phyloP scores from a whole-genome alignment of 2,888 invertebrate species.

The Notodromas monacha region DNA sequence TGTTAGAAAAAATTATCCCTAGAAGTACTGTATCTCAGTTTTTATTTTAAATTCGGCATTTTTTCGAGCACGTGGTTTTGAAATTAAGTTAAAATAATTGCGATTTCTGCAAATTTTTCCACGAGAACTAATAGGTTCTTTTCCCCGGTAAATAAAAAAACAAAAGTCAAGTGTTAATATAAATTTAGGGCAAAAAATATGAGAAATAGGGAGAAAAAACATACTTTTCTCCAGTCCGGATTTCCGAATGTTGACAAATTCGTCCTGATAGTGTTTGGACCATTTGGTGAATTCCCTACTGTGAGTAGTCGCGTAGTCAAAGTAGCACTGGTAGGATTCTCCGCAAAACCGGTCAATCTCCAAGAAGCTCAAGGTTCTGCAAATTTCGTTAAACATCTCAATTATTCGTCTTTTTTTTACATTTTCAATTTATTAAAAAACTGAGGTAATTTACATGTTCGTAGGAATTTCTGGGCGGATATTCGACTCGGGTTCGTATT shows the following conservation, averaged over 20 bases:
- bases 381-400: neutral
- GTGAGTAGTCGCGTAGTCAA: constrained; percentile 52
- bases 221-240: constrained; percentile 18
- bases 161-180: no score
- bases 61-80: no score
- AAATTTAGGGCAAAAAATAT: no score
- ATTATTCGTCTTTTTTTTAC: neutral
- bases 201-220: no score
- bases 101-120: no score
- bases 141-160: no score
- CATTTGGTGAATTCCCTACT: constrained; percentile 54
- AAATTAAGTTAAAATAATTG: no score
- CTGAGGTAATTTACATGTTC: constrained; percentile 23
- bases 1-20: no score
- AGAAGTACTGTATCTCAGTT: no score
- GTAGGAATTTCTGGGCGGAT: constrained; percentile 30
- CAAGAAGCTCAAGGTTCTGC: constrained; percentile 24
- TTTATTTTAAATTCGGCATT: no score
- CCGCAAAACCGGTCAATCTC: constrained; percentile 37
- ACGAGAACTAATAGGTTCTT: no score
- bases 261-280: constrained; percentile 45
- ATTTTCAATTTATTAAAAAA: neutral
- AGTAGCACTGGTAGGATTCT: constrained; percentile 50
- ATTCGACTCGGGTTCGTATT: constrained; percentile 38
- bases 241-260: constrained; percentile 19